phyloP scores from a whole-genome alignment of 2,888 invertebrate species.

The Ptilodon capucinus region DNA sequence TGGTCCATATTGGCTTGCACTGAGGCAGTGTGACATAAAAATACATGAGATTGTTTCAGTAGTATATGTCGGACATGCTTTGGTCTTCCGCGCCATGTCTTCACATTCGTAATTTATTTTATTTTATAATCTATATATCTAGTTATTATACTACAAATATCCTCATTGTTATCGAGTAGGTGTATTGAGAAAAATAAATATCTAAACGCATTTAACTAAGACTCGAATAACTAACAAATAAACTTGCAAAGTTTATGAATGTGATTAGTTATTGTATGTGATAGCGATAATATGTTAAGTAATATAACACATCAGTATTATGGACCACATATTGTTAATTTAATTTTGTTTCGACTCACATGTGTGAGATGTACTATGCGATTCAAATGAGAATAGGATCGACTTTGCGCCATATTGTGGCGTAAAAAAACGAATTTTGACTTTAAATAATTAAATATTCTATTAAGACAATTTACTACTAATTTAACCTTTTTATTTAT shows the following conservation, averaged over 20 bases:
- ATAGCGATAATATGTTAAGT: slow-evolving; percentile 36
- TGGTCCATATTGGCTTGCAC: too few relatives aligned
- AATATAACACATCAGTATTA: slow-evolving; percentile 61
- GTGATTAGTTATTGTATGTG: slow-evolving; percentile 24
- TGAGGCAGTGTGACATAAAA: too few relatives aligned
- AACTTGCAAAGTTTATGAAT: slow-evolving; percentile 17
- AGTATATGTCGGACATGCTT: slow-evolving; percentile 5
- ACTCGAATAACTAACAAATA: slow-evolving; percentile 2
- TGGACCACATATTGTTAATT: slow-evolving; percentile 49
- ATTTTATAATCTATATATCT: background rate
- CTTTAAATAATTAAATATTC: too few relatives aligned
- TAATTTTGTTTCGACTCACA: slow-evolving; percentile 5
- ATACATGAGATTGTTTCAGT: too few relatives aligned
- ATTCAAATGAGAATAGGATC: too few relatives aligned
- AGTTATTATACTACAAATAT: slow-evolving; percentile 6
- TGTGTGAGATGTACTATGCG: background rate
- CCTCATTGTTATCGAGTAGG: background rate
- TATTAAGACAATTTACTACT: too few relatives aligned
- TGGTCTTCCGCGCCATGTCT: slow-evolving; percentile 11
- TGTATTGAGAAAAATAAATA: too few relatives aligned
- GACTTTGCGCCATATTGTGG: too few relatives aligned
- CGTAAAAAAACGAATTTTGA: too few relatives aligned
- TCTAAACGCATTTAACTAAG: background rate
- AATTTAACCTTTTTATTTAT: too few relatives aligned
- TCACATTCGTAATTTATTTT: slow-evolving; percentile 6